Evolutionary conservation across 2,797 vertebrate genomes (phyloP).

Genomic region (Tolypeutes matacus): DNA sequence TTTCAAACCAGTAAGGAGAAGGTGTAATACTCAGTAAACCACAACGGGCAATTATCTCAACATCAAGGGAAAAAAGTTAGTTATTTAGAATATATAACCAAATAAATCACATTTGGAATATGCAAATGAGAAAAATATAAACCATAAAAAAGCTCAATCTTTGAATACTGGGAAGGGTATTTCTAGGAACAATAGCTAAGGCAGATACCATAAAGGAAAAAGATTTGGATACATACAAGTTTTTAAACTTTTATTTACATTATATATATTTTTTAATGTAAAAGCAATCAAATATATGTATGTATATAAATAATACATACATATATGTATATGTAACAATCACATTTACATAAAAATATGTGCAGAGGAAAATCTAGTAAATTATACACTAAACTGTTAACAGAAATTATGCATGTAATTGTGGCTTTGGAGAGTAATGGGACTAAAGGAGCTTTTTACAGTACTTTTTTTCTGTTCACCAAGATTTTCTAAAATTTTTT

Average conservation of each 20-base stretch:
- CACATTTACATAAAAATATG: not conserved
- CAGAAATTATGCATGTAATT: too few species aligned
- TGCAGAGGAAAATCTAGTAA: not conserved
- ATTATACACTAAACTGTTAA: not conserved
- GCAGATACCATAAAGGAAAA: not conserved
- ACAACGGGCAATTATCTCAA: not conserved
- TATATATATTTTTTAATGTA: not conserved
- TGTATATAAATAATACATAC: not conserved
- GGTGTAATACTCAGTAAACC: not conserved
- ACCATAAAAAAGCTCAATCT: not conserved
- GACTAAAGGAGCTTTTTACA: not conserved
- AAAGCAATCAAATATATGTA: not conserved
- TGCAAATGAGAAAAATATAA: not conserved
- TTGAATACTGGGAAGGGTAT: not conserved
- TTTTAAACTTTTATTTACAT: not conserved
- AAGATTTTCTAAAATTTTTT: not conserved
- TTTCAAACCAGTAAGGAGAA: not conserved
- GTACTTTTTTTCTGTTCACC: not conserved
- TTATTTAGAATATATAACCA: not conserved
- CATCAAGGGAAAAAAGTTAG: not conserved
- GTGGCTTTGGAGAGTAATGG: not conserved
- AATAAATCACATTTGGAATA: not conserved
- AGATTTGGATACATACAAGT: not conserved
- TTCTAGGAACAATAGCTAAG: constrained; percentile 38
- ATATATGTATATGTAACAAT: not conserved